Evolutionary conservation across 2,113 vertebrate genomes (phyloP), one percentile per base, ranked within the genome.

Genomic region (Copsychus sechellarum): DNA sequence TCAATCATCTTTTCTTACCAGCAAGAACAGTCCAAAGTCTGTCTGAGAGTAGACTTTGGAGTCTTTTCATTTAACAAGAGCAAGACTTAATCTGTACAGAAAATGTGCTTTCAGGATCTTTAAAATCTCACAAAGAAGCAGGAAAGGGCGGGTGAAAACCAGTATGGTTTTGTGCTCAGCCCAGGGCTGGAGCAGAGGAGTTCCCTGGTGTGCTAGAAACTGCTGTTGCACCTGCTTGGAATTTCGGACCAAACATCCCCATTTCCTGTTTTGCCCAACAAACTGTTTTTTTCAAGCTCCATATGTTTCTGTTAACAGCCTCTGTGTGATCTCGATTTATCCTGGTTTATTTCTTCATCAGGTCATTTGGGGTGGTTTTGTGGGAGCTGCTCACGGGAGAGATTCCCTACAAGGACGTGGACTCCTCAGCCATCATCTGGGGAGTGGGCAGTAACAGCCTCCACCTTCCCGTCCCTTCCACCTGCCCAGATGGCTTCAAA

Each of bases 391-490:
- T 99, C 48, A 99, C 99, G 0, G 99, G 99, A 87, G 99, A 99
- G 97, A 99, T 99, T 93, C 99, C 99, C 18, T 99, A 99, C 96
- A 99, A 99, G 96, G 99, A 99, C 0, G 99, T 99, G 36, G 99
- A 99, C 95, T 99, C 99, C 11, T 99, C 99, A 0, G 99, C 99
- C 96, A 99, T 99, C 79, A 99, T 99, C 48, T 99, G 99, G 99
- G 99, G 99, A 23, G 99, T 99, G 28, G 99, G 99, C 83, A 99
- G 99, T 95, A 99, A 99, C 95, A 99, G 99, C 94, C 98, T 99
- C 12, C 99, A 99, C 95, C 99, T 99, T 85, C 99, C 99, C 1
- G 99, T 99, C 79, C 99, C 99, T 80, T 99, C 99, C 67, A 99
- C 99, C 36, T 99, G 99, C 95, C 99, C 99, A 1, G 99, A 99